Evolutionary conservation across 2,888 invertebrate genomes (phyloP), one percentile per base, ranked within the genome.

Genomic region (Pandemis corylana): DNA sequence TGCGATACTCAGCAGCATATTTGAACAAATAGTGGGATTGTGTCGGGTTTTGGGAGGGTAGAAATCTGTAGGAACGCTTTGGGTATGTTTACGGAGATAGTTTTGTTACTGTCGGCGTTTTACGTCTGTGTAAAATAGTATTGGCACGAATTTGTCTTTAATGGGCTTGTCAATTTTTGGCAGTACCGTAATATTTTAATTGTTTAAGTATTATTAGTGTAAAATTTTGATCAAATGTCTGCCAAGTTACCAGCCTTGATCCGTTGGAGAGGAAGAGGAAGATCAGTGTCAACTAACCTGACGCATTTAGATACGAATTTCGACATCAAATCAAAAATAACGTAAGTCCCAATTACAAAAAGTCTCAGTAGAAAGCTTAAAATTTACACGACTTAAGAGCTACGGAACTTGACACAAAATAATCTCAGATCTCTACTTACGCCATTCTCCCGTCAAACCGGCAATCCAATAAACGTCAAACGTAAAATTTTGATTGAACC

Each of bases 1-100:
- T 84, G 83, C 85, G 83, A 81, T 80, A 84, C 80, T 80, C 79
- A 79, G 75, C 77, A 80, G 74, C 79, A 66, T 72, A 78, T 78
- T 76, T 73, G 69, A 73, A 69, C 65, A 74, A 70, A 70, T 74
- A 69, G 74, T 70, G 66, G 74, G 73, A 36, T 53, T 53, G 51
- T 41, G 49, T 65, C 12, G 28, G 49, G 28, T 65, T 13, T 49
- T 6, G 13, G 62, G 41, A 15, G 41, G 62, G 41, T 65, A 7
- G 28, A 59, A 59, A 59, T 59, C 28, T 59, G 59, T 10, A 20
- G 28, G 20, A 28, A 28, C 51, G 1, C 2, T n/a, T n/a, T 36
- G 12, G 12, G 49, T 49, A 7, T 9, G 49, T 49, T 49, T 49
- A 15, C 7, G 53, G 15, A 53, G 15, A 10, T 59, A 7, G 2